A percentile compares a stretch with the other conserved stretches of the same genome.
Evolutionary conservation across 1,140 invertebrate genomes (phyloP).

Genomic region (Brevipalpus yothersi): DNA sequence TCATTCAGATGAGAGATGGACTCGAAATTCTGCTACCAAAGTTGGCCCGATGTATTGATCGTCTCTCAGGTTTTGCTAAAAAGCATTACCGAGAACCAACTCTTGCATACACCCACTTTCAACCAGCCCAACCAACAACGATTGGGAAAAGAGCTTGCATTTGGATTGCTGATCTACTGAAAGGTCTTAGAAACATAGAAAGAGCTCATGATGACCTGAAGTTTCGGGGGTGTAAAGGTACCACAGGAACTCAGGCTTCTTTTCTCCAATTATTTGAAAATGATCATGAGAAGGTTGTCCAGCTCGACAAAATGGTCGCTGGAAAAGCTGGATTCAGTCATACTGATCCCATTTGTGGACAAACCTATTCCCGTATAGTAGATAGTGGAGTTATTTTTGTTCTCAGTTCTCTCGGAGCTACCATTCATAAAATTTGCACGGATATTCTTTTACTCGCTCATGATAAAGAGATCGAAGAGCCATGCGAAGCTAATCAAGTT

Average conservation of each 20-base stretch:
- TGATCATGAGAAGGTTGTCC: conserved; percentile 54
- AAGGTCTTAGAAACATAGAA: conserved; percentile 65
- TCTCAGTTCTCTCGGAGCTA: conserved; percentile 52
- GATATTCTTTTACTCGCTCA: conserved; percentile 66
- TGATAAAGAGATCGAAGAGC: conserved; percentile 90
- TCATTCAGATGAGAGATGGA: conserved; percentile 63
- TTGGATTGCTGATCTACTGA: conserved; percentile 84
- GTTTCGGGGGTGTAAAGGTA: conserved; percentile 92
- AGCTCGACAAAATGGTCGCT: conserved; percentile 55
- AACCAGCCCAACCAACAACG: conserved; percentile 27
- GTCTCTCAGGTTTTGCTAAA: conserved; percentile 53
- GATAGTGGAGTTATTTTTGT: conserved; percentile 55
- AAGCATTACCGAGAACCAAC: conserved; percentile 57
- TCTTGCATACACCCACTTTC: conserved; percentile 69
- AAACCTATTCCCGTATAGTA: conserved; percentile 87
- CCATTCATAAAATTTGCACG: conserved; percentile 77
- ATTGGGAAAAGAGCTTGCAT: conserved; percentile 86
- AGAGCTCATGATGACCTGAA: conserved; percentile 47
- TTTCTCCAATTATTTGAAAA: conserved; percentile 82
- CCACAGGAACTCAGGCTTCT: conserved; percentile 85
- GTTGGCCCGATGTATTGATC: conserved; percentile 45
- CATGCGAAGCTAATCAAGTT: conserved; percentile 86
- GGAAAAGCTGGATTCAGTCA: conserved; percentile 60
- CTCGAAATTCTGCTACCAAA: conserved; percentile 66
- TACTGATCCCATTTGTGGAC: conserved; percentile 63